Base-by-base conservation (phyloP, 2,797 vertebrate species). In the Anomalospiza imberbis region DNA sequence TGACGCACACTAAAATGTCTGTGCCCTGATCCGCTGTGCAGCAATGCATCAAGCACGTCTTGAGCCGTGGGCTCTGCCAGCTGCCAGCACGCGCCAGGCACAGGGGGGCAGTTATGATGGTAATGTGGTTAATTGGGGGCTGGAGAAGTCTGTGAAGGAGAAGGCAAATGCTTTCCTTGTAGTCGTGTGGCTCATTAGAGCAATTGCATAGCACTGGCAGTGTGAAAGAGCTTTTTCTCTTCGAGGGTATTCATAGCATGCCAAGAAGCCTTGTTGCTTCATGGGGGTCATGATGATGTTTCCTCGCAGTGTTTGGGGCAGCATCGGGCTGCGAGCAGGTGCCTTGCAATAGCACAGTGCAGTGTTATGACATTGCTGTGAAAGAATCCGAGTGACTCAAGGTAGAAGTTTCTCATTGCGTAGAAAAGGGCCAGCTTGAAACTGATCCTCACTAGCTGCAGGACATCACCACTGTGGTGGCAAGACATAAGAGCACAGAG, bases 1-100 rank as follows among this genome's bases (percentile, higher is more conserved):
- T 95, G 94, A 96, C 77, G 88, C 94, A 95, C 38, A 6, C 89
- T 70, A 44, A 57, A 93, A 92, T 88, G 94, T 91, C 96, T 93
- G 90, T 79, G 81, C 84, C 73, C 88, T 71, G 91, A 95, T 91
- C 94, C 0, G 1, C 88, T 90, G 80, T 31, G 44, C 77, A 87
- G 93, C 75, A 71, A 80, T 48, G 83, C 83, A 91, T 48, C 91
- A 36, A 58, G 83, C 78, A 71, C 2, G 26, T 63, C 94, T 93
- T 74, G 70, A 82, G 80, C 72, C 7, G 0, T 11, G 80, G 93
- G 65, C 50, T 90, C 72, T 93, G 89, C 90, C 93, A 72, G 91
- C 68, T 89, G 87, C 91, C 89, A 77, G 66, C 65, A 63, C 1
- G 3, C 3, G 11, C 63, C 83, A 28, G 76, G 79, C 80, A 54